These are phyloP conservation scores for Mormyrus iriodes DNA, from an alignment of 2,113 vertebrate genomes.

Conservation along the genomic window DNA sequence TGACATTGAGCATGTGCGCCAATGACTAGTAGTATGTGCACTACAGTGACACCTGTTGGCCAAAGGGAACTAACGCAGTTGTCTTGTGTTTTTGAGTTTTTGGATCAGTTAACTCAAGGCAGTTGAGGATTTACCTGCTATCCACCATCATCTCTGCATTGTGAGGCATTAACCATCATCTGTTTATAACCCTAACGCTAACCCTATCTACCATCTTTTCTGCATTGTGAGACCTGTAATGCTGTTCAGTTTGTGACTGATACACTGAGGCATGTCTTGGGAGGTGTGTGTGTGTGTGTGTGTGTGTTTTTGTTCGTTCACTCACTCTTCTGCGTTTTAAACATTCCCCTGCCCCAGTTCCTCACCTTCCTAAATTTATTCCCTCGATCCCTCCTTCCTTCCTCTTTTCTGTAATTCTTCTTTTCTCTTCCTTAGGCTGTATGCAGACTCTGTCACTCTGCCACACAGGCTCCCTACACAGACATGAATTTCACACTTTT, in stretches of 20 bases:
- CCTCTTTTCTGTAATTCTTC: neutral
- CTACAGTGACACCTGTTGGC: conserved; percentile 20
- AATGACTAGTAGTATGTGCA: neutral
- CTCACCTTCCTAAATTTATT: neutral
- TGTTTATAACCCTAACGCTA: neutral
- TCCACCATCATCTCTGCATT: neutral
- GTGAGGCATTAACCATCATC: neutral
- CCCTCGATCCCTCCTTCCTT: neutral
- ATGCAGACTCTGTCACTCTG: neutral
- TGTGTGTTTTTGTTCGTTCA: too few relatives aligned
- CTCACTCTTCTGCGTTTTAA: neutral
- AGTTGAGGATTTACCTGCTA: neutral
- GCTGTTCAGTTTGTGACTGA: neutral
- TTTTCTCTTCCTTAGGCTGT: neutral
- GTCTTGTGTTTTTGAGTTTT: neutral
- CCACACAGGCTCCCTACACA: neutral
- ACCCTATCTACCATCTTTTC: neutral
- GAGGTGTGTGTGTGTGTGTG: neutral
- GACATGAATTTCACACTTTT: neutral
- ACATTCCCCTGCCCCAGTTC: neutral
- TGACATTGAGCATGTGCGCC: neutral
- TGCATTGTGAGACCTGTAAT: neutral
- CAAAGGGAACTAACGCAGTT: neutral
- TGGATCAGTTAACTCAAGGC: neutral
- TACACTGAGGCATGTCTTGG: neutral